Percentiles rank a stretch among this genome's conserved stretches.
These are phyloP conservation scores for Paramormyrops hopkinsi DNA, from an alignment of 2,797 vertebrate genomes.

Conservation along the genomic window DNA sequence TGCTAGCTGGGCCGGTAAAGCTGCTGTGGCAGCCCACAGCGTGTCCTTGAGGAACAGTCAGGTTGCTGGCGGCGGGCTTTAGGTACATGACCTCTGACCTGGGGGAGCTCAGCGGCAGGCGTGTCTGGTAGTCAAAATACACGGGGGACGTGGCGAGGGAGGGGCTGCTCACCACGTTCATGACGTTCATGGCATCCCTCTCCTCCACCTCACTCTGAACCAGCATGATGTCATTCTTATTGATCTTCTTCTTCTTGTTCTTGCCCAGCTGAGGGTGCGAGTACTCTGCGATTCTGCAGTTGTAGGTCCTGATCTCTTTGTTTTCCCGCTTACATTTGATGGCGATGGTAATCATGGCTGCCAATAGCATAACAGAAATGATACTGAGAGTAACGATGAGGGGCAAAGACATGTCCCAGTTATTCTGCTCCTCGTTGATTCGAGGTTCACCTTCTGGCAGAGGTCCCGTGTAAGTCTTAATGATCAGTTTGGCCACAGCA, in stretches of 20 bases:
- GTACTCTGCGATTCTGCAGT: slow-evolving; percentile 98
- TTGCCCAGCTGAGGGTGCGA: slow-evolving; percentile 93
- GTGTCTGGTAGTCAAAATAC: slow-evolving; percentile 99
- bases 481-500: slow-evolving; percentile 83
- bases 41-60: slow-evolving; percentile 97
- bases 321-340: slow-evolving; percentile 97
- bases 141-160: slow-evolving; percentile 98
- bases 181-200: slow-evolving; percentile 98
- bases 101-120: slow-evolving; percentile 97
- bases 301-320: slow-evolving; percentile 98
- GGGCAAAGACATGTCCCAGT: slow-evolving; percentile 94
- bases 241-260: slow-evolving; percentile 98
- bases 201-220: slow-evolving; percentile 99
- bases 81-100: slow-evolving; percentile 99
- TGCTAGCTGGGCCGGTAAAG: slow-evolving; percentile 95
- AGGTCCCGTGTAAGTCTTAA: slow-evolving; percentile 82
- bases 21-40: slow-evolving; percentile 90
- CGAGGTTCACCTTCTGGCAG: slow-evolving; percentile 82
- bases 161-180: slow-evolving; percentile 99
- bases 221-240: slow-evolving; percentile 99
- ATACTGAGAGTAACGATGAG: slow-evolving; percentile 94
- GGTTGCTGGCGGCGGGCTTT: slow-evolving; percentile 96
- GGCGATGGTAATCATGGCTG: slow-evolving; percentile 96
- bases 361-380: slow-evolving; percentile 91
- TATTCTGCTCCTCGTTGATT: slow-evolving; percentile 84